Percentiles rank a stretch among this genome's conserved stretches.
Evolutionary conservation across 2,797 vertebrate species (phyloP).

Genomic region (Syngnathus acus): DNA sequence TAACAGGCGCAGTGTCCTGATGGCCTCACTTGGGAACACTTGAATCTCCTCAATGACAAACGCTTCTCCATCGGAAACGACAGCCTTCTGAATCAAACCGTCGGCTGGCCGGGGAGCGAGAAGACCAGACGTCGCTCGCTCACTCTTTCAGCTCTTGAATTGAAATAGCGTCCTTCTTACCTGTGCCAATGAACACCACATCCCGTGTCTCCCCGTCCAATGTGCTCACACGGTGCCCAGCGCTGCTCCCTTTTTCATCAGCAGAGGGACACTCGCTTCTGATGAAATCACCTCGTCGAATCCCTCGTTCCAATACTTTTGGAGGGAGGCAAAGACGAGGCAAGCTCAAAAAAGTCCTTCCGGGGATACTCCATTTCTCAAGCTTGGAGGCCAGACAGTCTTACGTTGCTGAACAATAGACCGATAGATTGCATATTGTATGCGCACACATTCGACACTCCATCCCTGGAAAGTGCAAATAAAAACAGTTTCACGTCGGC

Average conservation of each 20-base stretch:
- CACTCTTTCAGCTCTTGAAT: too few relatives aligned
- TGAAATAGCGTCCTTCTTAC: slow-evolving; percentile 30
- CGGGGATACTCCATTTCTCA: too few relatives aligned
- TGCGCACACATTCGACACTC: slow-evolving; percentile 60
- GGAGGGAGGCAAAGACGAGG: too few relatives aligned
- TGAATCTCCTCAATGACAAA: slow-evolving; percentile 76
- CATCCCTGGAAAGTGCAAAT: too few relatives aligned
- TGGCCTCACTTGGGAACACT: slow-evolving; percentile 50
- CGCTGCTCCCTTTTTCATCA: slow-evolving; percentile 59
- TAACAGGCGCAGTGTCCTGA: slow-evolving; percentile 66
- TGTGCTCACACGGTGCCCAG: slow-evolving; percentile 59
- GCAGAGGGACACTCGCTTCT: slow-evolving; percentile 36
- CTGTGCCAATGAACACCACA: slow-evolving; percentile 75
- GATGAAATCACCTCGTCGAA: too few relatives aligned
- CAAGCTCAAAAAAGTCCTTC: too few relatives aligned
- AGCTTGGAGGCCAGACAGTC: too few relatives aligned
- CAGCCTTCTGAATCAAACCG: slow-evolving; percentile 74
- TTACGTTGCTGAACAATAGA: slow-evolving; percentile 55
- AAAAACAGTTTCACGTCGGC: too few relatives aligned
- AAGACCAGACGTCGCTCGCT: too few relatives aligned
- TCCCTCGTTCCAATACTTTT: too few relatives aligned
- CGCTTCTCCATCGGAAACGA: slow-evolving; percentile 68
- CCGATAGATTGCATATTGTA: slow-evolving; percentile 54
- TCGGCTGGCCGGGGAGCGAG: slow-evolving; percentile 54
- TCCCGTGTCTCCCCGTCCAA: slow-evolving; percentile 53